Evolutionary conservation across 2,888 invertebrate genomes (phyloP).

Genomic region (Amblyteles armatorius): DNA sequence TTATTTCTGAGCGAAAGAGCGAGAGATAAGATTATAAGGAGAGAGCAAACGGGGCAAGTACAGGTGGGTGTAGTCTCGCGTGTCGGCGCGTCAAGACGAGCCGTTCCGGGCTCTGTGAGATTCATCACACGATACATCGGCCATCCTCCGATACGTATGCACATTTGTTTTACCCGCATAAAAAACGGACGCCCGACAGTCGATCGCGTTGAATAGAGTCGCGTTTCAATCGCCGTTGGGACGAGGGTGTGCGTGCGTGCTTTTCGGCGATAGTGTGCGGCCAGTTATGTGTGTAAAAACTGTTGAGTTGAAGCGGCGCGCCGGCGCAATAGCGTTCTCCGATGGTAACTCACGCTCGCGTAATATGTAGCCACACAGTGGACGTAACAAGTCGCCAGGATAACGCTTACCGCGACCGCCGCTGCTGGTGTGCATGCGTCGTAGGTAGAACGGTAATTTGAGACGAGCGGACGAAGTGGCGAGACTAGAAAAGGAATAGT

Average conservation of each 20-base stretch:
- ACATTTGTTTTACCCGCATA: background rate
- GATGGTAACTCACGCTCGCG: background rate
- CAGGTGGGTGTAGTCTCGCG: constrained; percentile 80
- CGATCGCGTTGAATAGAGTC: background rate
- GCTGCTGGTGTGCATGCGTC: background rate
- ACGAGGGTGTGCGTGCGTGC: constrained; percentile 18
- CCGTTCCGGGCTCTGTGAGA: constrained; percentile 2
- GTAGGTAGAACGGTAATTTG: constrained; percentile 9
- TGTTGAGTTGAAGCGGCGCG: constrained; percentile 61
- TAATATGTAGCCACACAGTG: constrained; percentile 7
- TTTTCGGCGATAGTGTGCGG: constrained; percentile 12
- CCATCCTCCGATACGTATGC: background rate
- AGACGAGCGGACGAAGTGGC: background rate
- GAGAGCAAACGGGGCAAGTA: constrained; percentile 64
- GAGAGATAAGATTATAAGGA: constrained; percentile 29
- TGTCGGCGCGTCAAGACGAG: constrained; percentile 54
- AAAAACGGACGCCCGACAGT: background rate
- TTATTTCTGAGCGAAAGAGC: constrained; percentile 31
- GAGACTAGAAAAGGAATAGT: background rate
- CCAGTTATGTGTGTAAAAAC: constrained; percentile 52
- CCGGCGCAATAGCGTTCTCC: constrained; percentile 36
- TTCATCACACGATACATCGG: background rate
- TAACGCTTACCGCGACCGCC: constrained; percentile 16
- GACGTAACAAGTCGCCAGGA: constrained; percentile 46
- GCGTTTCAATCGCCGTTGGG: background rate